Conservation (phyloP, 2,888 invertebrate genomes). For the Tenthredo amoena region DNA sequence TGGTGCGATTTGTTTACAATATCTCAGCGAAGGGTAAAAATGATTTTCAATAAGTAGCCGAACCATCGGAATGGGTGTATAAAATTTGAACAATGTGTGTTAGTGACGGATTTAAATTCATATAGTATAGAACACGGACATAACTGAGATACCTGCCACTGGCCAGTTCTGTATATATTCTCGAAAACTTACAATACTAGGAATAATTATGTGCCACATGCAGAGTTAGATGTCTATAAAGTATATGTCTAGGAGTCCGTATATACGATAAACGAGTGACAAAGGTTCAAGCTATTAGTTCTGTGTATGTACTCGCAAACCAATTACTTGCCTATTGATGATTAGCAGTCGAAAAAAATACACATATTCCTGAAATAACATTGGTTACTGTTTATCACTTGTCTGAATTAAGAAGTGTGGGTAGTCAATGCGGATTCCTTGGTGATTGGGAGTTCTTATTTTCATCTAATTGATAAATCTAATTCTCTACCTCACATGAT, state of each 20-base stretch:
- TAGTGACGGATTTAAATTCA: constrained; percentile 36
- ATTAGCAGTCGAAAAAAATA: constrained; percentile 43
- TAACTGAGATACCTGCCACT: constrained; percentile 77
- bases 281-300: constrained; percentile 47
- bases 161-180: constrained; percentile 77
- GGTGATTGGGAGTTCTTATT: neutral
- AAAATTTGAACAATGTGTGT: constrained; percentile 21
- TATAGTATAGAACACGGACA: constrained; percentile 22
- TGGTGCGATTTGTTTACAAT: neutral
- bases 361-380: constrained; percentile 50
- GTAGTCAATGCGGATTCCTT: neutral
- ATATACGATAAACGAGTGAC: constrained; percentile 42
- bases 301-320: constrained; percentile 34
- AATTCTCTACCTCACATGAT: neutral
- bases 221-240: constrained; percentile 56
- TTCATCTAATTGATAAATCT: neutral
- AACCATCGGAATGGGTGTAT: constrained; percentile 5
- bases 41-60: neutral
- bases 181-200: constrained; percentile 72
- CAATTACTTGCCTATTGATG: constrained; percentile 52
- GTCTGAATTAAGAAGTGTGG: neutral
- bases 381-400: constrained; percentile 21
- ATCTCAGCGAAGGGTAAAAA: neutral
- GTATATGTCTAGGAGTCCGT: constrained; percentile 24
- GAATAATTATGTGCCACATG: constrained; percentile 70